phyloP scores from a whole-genome alignment of 2,888 invertebrate genomes.

The Pedicia rivosa region DNA sequence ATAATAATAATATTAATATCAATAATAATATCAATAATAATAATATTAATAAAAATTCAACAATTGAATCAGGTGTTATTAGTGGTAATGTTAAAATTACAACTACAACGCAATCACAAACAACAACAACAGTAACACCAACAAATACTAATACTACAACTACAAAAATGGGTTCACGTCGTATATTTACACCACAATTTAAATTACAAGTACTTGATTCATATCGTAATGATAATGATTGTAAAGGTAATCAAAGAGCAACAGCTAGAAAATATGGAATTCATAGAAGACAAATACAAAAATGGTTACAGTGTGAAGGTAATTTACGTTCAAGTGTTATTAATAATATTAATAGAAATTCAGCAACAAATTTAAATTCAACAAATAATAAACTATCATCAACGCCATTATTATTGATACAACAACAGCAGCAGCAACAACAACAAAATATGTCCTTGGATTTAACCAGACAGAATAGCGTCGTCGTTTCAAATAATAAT shows the following conservation, averaged over 20 bases:
- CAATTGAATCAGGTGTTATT: conserved; percentile 3
- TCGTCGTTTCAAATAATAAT: conserved; percentile 16
- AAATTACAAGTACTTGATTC: conserved; percentile 80
- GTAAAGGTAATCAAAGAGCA: conserved; percentile 77
- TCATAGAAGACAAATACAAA: conserved; percentile 78
- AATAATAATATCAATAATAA: conserved; percentile 5
- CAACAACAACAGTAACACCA: conserved; percentile 22
- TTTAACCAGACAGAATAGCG: conserved; percentile 19
- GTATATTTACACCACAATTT: conserved; percentile 79
- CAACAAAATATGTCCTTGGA: conserved; percentile 15
- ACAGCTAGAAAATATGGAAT: conserved; percentile 83
- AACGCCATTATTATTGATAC: conserved; percentile 3
- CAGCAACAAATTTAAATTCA: conserved; percentile 8
- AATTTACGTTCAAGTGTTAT: conserved; percentile 58
- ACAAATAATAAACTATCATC: conserved; percentile 11
- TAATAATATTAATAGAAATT: conserved; percentile 27
- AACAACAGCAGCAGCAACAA: conserved; percentile 2
- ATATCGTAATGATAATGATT: conserved; percentile 70
- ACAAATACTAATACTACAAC: conserved; percentile 27
- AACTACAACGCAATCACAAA: conserved; percentile 9
- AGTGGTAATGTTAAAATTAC: conserved; percentile 11
- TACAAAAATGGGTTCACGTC: conserved; percentile 56
- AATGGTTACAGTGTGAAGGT: conserved; percentile 78
- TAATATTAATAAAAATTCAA: conserved; percentile 7
- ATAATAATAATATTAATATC: conserved; percentile 14